Conservation (phyloP, 1,140 invertebrate species). For the Batillaria attramentaria region DNA sequence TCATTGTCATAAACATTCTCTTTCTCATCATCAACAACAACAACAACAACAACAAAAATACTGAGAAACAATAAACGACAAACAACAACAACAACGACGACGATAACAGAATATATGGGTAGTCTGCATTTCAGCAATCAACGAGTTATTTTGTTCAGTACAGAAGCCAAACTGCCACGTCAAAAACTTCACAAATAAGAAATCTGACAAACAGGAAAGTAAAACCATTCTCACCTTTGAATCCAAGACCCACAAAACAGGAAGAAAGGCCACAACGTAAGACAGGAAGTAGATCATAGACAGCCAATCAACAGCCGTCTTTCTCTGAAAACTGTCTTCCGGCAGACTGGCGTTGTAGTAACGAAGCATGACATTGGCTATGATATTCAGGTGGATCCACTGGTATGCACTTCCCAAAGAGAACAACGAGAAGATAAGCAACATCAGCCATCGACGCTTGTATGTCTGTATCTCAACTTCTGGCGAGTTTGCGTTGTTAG, state of each 20-base stretch:
- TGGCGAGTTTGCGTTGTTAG: too few species aligned
- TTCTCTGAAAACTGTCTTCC: constrained; percentile 53
- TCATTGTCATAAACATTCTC: too few species aligned
- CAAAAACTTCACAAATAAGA: too few species aligned
- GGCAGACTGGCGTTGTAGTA: constrained; percentile 70
- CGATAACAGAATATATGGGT: too few species aligned
- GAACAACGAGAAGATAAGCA: constrained; percentile 89
- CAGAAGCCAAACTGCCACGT: too few species aligned
- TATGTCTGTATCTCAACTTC: constrained; percentile 1
- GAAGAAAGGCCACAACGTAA: constrained; percentile 95
- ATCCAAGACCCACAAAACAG: constrained; percentile 91
- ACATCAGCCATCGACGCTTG: constrained; percentile 83
- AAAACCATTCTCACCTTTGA: constrained; percentile 86
- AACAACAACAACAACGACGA: too few species aligned
- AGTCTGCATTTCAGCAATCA: too few species aligned
- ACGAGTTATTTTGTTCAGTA: too few species aligned
- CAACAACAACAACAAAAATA: too few species aligned
- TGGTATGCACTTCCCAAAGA: constrained; percentile 89
- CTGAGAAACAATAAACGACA: too few species aligned
- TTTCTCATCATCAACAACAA: too few species aligned
- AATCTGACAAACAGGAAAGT: too few species aligned
- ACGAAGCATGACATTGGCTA: constrained; percentile 63
- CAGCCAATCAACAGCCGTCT: constrained; percentile 89
- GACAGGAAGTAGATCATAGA: constrained; percentile 96
- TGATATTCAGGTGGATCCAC: constrained; percentile 72